Evolutionary conservation across 2,888 invertebrate genomes (phyloP).

Genomic region (Zootermopsis nevadensis): DNA sequence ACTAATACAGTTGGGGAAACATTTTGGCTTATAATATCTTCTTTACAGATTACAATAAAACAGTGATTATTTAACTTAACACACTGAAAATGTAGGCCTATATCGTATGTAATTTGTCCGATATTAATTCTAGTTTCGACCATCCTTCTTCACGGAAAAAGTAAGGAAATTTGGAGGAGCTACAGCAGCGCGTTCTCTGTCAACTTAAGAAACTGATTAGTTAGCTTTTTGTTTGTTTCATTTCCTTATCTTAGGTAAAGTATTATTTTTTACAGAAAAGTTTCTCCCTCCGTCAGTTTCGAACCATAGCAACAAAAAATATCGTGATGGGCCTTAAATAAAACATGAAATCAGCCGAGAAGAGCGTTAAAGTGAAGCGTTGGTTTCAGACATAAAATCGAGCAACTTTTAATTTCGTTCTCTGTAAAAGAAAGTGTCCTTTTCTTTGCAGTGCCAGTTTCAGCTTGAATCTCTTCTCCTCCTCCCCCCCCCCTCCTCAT

Average conservation of each 20-base stretch:
- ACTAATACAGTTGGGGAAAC: no score
- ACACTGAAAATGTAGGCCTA: no score
- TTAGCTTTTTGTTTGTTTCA: constrained; percentile 29
- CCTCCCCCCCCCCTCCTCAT: background rate
- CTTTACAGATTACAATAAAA: no score
- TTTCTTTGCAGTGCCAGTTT: background rate
- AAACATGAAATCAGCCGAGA: background rate
- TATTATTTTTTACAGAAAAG: background rate
- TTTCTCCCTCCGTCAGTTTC: background rate
- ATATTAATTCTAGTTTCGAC: background rate
- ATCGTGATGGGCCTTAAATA: constrained; percentile 22
- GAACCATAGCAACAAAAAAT: background rate
- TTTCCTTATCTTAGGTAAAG: background rate
- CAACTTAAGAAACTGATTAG: constrained; percentile 35
- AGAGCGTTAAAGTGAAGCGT: background rate
- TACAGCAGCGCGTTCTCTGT: background rate
- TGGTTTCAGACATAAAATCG: constrained; percentile 35
- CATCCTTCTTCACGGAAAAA: background rate
- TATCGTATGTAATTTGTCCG: no score
- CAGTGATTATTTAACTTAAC: no score
- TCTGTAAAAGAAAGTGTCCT: background rate
- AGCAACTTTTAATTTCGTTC: background rate
- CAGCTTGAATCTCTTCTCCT: background rate
- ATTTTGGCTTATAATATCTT: no score
- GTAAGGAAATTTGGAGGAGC: background rate